Evolutionary conservation across 2,797 vertebrate genomes (phyloP), one percentile per base, ranked within the genome.

Genomic region (Lepilemur septentrionalis): DNA sequence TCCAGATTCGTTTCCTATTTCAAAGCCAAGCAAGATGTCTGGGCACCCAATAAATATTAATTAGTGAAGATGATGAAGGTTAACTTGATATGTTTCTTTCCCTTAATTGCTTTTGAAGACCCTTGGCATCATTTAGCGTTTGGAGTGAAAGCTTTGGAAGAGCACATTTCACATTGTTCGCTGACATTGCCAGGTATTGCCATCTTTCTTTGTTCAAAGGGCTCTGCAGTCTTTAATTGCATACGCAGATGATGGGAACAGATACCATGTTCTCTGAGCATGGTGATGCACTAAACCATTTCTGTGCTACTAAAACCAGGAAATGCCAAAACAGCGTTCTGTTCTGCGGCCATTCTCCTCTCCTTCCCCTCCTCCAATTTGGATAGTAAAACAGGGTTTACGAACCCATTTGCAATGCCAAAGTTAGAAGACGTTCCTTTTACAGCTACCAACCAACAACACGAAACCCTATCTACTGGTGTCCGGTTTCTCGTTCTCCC

Each of bases 31-130:
- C 41, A 95, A 91, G 85, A 94, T 78, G 23, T 84, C 75, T 90
- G 59, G 65, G 75, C 35, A 93, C 38, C 72, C 55, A 87, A 63
- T 94, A 96, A 96, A 84, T 95, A 96, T 86, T 84, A 85, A 88
- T 91, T 94, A 91, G 73, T 91, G 61, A 95, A 75, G 35, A 81
- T 61, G 76, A 87, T 61, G 55, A 89, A 84, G 70, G 38, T 89
- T 73, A 94, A 86, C 38, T 93, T 97, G 65, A 50, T 91, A 52
- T 41, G 57, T 88, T 96, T 97, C 84, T 93, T 95, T 90, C 43
- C 23, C 70, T 23, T 95, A 81, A 94, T 87, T 96, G 88, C 59
- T 94, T 80, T 76, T 72, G 88, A 82, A 96, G 81, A 76, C 65
- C 75, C 38, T 50, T 92, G 50, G 41, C 43, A 87, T 89, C 79